Evolutionary conservation across 2,113 vertebrate species (phyloP), one percentile per base, ranked within the genome.

Genomic region (Deroptyus accipitrinus): DNA sequence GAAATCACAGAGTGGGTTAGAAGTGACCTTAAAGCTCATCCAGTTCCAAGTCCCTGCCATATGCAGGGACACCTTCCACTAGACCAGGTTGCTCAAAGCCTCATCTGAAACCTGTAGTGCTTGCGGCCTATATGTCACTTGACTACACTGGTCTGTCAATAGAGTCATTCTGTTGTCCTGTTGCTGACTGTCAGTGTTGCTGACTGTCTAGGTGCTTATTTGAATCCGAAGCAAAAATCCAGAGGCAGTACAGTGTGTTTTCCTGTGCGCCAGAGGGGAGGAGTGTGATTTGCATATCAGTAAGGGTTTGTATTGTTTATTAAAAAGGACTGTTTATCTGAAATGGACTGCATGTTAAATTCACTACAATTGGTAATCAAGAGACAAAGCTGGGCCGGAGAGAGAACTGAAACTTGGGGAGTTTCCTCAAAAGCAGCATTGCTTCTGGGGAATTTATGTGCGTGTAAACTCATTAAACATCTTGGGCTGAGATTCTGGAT

Each of bases 381-480:
- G 91, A 96, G 93, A 90, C 51, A 83, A 94, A 96, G 70, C 44
- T 42, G 63, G 78, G 55, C 64, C 80, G 64, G 68, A 62, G 72
- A 95, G 46, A 88, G 84, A 70, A 51, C 46, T 46, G 77, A 70
- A 94, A 86, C 31, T 49, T 86, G 33, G 80, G 93, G 57, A 88
- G 42, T 74, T 95, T 69, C 81, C 76, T 93, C 64, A 57, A 96
- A 86, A 74, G 52, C 66, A 73, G 51, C 35, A 57, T 96, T 95
- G 93, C 64, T 94, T 95, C 70, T 72, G 92, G 92, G 94, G 64
- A 92, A 94, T 92, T 95, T 49, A 95, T 92, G 67, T 97, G 67
- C 48, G 37, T 89, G 70, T 90, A 96, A 90, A 96, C 94, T 95
- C 87, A 96, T 94, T 95, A 96, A 93, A 37, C 27, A 91, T 74